phyloP scores from a whole-genome alignment of 1,140 invertebrate species.

The Drosophila parvula region DNA sequence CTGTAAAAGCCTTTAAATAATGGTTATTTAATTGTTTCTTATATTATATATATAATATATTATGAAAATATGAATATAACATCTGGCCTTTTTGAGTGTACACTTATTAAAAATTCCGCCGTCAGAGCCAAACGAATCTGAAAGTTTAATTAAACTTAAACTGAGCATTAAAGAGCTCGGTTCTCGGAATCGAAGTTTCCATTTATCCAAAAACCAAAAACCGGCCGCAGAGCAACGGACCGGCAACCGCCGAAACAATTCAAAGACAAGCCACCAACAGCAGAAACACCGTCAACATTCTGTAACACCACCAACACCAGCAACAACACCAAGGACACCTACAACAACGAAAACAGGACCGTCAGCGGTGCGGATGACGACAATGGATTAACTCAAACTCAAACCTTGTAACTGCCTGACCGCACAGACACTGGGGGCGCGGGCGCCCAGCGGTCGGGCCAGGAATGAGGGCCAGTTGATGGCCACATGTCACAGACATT shows the following conservation, averaged over 20 bases:
- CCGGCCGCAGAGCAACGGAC: conserved; percentile 56
- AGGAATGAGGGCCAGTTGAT: conserved; percentile 32
- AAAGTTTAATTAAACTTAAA: conserved; percentile 29
- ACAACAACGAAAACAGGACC: conserved; percentile 17
- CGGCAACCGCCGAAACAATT: conserved; percentile 65
- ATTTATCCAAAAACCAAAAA: conserved; percentile 53
- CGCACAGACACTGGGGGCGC: conserved; percentile 49
- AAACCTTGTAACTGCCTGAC: conserved; percentile 72
- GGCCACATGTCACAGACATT: conserved; percentile 77
- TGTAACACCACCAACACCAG: conserved; percentile 17
- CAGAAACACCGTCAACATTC: conserved; percentile 44
- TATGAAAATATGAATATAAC: too few relatives aligned
- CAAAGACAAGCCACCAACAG: conserved; percentile 69
- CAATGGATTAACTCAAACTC: conserved; percentile 73
- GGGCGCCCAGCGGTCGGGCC: neutral
- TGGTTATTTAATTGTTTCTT: too few relatives aligned
- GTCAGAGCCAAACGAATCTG: neutral
- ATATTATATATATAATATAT: too few relatives aligned
- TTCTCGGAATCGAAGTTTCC: conserved; percentile 1
- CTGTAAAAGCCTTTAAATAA: too few relatives aligned
- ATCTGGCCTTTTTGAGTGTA: neutral
- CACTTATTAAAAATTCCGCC: neutral
- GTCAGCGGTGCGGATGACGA: conserved; percentile 41
- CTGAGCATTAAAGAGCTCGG: conserved; percentile 18
- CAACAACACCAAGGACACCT: conserved; percentile 25